Percentiles rank a stretch among this genome's conserved stretches.
These are phyloP conservation scores for Sapayoa aenigma DNA, from an alignment of 2,113 vertebrate species.

Conservation along the genomic window DNA sequence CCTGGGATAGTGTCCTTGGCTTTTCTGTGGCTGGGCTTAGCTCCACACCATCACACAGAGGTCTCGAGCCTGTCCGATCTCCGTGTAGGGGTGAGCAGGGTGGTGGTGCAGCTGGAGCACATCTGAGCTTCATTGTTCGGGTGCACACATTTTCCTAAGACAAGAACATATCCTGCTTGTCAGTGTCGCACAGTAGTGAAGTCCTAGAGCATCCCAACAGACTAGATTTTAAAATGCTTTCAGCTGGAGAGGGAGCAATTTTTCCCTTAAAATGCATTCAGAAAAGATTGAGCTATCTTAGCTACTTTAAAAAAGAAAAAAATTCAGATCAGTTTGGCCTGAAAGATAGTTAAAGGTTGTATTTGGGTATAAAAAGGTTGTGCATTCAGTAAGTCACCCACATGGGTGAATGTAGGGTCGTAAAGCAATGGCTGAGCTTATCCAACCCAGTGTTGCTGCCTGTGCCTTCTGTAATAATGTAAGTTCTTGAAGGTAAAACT, in stretches of 20 bases:
- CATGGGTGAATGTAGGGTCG: neutral
- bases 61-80: fast-evolving
- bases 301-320: neutral
- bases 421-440: neutral
- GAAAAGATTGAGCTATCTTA: neutral
- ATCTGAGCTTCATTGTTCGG: neutral
- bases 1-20: neutral
- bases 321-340: neutral
- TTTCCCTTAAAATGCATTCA: neutral
- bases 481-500: neutral
- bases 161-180: neutral
- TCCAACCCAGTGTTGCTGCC: neutral
- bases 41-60: fast-evolving
- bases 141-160: neutral
- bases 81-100: fast-evolving
- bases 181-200: neutral
- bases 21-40: neutral
- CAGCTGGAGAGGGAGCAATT: neutral
- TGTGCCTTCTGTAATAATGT: neutral
- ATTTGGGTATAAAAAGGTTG: neutral
- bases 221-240: neutral
- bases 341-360: neutral
- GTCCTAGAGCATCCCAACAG: neutral
- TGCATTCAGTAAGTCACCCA: neutral
- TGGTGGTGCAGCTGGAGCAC: neutral